Conservation (phyloP, 1,140 invertebrate genomes). For the Cecropterus lyciades region DNA sequence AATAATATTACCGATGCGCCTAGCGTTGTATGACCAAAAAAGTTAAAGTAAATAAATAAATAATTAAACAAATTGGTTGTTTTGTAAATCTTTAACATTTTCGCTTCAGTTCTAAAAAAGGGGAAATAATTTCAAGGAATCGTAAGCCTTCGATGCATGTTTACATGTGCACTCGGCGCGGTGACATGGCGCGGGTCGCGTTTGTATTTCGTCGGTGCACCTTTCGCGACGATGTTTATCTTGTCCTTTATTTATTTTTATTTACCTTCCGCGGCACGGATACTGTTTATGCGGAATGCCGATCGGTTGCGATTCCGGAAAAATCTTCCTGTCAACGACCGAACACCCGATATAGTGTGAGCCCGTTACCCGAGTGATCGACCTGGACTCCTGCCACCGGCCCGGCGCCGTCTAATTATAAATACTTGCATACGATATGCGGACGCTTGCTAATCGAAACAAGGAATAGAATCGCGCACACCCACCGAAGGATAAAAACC, state of each 20-base stretch:
- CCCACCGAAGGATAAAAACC: conserved; percentile 25
- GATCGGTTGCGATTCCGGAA: conserved; percentile 63
- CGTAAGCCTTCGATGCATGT: conserved; percentile 1
- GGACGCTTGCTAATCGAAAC: conserved; percentile 54
- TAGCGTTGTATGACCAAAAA: too few species aligned
- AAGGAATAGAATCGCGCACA: conserved; percentile 55
- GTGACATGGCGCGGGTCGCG: conserved; percentile 17
- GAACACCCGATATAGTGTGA: conserved; percentile 64
- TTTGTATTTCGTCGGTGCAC: conserved; percentile 19
- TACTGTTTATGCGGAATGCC: conserved; percentile 46
- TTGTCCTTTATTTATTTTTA: conserved; percentile 20
- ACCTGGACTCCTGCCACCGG: conserved; percentile 76
- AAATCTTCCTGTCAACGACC: conserved; percentile 77
- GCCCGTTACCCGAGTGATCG: conserved; percentile 80
- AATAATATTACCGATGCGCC: too few species aligned
- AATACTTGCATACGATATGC: conserved; percentile 56
- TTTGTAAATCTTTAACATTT: not conserved
- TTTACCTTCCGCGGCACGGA: conserved; percentile 8
- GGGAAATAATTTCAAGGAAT: not conserved
- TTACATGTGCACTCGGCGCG: conserved; percentile 21
- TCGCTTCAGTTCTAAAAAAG: not conserved
- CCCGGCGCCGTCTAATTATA: conserved; percentile 71
- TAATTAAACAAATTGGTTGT: too few species aligned
- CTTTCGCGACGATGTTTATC: conserved; percentile 18
- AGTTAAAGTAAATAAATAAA: too few species aligned